These are phyloP conservation scores for Stratiomys singularior DNA, from an alignment of 2,888 invertebrate species.

Conservation along the genomic window DNA sequence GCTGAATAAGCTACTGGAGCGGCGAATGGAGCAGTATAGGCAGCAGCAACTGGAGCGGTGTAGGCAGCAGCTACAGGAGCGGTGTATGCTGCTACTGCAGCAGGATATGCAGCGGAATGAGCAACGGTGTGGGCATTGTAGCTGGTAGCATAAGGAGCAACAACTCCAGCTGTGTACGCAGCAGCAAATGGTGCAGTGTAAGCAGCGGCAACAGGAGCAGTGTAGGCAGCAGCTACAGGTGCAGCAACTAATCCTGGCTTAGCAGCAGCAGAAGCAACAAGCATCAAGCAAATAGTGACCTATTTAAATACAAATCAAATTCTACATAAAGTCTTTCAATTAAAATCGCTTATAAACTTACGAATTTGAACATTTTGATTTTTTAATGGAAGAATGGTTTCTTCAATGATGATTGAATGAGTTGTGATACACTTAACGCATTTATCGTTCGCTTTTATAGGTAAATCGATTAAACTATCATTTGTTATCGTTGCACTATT, in stretches of 20 bases:
- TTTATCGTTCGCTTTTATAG: slow-evolving; percentile 5
- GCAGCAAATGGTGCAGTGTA: slow-evolving; percentile 52
- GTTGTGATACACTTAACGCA: background rate
- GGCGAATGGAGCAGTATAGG: slow-evolving; percentile 51
- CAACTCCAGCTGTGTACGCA: slow-evolving; percentile 61
- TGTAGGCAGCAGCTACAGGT: slow-evolving; percentile 30
- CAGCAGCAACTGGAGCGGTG: slow-evolving; percentile 42
- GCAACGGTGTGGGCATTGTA: slow-evolving; percentile 53
- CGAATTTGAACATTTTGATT: slow-evolving; percentile 27
- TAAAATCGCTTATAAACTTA: slow-evolving; percentile 43
- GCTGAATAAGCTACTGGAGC: slow-evolving; percentile 51
- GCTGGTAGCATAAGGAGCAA: slow-evolving; percentile 30
- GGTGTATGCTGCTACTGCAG: slow-evolving; percentile 60
- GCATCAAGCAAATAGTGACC: slow-evolving; percentile 55
- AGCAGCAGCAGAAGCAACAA: slow-evolving; percentile 54
- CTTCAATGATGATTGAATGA: slow-evolving; percentile 5
- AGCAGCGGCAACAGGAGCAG: slow-evolving; percentile 53
- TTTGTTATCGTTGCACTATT: background rate
- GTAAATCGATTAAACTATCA: background rate
- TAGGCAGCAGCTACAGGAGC: slow-evolving; percentile 56
- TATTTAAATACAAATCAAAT: slow-evolving; percentile 51
- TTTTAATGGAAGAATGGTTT: background rate
- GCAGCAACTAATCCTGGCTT: slow-evolving; percentile 54
- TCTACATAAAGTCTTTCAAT: slow-evolving; percentile 13
- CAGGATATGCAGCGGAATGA: slow-evolving; percentile 60